Base-by-base conservation (phyloP, 2,888 invertebrate species). In the Oxytorus armatus region DNA sequence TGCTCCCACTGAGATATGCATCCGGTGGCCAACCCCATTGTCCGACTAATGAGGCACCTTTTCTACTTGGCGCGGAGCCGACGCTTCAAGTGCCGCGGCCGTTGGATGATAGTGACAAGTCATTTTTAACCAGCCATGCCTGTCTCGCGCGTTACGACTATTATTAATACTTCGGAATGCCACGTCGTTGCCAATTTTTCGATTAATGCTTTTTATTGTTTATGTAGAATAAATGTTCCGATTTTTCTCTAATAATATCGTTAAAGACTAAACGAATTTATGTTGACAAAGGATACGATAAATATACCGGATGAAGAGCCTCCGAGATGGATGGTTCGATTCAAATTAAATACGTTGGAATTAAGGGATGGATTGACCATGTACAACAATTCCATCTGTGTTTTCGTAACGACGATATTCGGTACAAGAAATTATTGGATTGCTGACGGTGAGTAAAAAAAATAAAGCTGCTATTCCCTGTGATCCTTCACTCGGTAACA, bases 1-100 rank as follows among this genome's bases (percentile, higher is more conserved):
- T 33, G 53, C 21, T 10, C 29, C 10, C 25, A 10, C 16, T 29
- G 42, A 63, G 39, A 53, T 36, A 49, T 21, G 44, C 55, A 51
- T 70, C 55, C 69, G 63, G 55, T 44, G 42, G 36, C 21, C 14
- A 47, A 61, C 42, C 33, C 36, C 23, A 63, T 70, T 53, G 77
- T 70, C 77, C 65, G 77, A 77, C 77, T 77, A 77, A 70, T 70
- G 70, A 77, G 63, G 61, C 49, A 70, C 33, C 77, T 63, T 69
- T 55, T 77, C 77, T 70, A 77, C 77, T 77, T 70, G 55, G 57
- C 44, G 36, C 18, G 14, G 25, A 16, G 33, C 11, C 18, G 42
- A 29, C 23, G 18, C 29, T 69, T 29, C 53, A 10, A n/a, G n/a
- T 10, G 18, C 2, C 29, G 3, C 47, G 18, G 23, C 14, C 53